Conservation (phyloP, 92 coral and sea anemone species). For the Zoanthus sansibaricus region DNA sequence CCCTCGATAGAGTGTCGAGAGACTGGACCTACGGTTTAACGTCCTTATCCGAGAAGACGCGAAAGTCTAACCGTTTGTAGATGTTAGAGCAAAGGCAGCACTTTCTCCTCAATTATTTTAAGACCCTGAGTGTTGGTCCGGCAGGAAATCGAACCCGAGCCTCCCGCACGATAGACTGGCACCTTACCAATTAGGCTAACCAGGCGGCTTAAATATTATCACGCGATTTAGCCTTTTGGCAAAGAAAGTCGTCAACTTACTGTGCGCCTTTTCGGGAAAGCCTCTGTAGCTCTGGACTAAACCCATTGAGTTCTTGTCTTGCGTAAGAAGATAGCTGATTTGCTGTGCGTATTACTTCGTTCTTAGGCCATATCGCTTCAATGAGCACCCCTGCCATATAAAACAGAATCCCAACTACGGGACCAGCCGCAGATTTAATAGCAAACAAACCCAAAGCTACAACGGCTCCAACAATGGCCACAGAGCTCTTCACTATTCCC, state of each 20-base stretch:
- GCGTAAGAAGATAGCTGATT: constrained; percentile 64
- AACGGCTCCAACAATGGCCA: constrained; percentile 60
- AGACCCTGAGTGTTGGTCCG: too few relatives aligned
- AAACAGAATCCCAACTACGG: constrained; percentile 52
- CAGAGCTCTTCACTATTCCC: constrained; percentile 63
- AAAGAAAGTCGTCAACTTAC: constrained; percentile 21
- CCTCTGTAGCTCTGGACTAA: constrained; percentile 42
- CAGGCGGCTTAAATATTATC: too few relatives aligned
- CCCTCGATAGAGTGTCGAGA: too few relatives aligned
- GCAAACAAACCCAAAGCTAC: constrained; percentile 65
- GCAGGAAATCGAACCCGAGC: too few relatives aligned
- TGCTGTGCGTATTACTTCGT: constrained; percentile 61
- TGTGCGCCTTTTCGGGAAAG: constrained; percentile 44
- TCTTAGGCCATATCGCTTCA: constrained; percentile 60
- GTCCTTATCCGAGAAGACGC: too few relatives aligned
- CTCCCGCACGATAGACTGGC: too few relatives aligned
- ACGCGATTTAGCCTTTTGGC: too few relatives aligned
- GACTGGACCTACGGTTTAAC: too few relatives aligned
- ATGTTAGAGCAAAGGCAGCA: too few relatives aligned
- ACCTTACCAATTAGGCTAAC: too few relatives aligned
- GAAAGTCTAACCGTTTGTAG: too few relatives aligned
- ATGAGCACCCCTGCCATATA: constrained; percentile 53
- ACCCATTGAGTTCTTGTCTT: constrained; percentile 61
- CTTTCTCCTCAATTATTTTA: too few relatives aligned
- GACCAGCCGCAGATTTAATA: constrained; percentile 27